These are phyloP conservation scores for Amiota minor DNA, from an alignment of 2,888 invertebrate species.

Conservation along the genomic window DNA sequence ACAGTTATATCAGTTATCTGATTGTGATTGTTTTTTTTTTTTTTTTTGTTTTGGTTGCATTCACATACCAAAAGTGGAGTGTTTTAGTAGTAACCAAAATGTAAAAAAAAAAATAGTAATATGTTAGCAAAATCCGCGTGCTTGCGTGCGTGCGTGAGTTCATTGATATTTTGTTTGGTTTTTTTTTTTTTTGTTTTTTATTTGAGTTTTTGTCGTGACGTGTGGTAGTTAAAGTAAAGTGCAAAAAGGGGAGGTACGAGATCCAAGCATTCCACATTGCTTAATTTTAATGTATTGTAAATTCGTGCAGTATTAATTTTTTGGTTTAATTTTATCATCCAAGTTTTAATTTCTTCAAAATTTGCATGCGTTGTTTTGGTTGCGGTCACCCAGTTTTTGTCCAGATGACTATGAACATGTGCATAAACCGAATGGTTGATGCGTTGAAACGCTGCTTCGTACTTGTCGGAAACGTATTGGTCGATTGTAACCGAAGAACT, in stretches of 20 bases:
- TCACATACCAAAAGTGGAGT: neutral
- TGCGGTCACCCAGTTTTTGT: constrained; percentile 34
- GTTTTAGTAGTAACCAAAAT: constrained; percentile 20
- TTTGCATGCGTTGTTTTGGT: constrained; percentile 35
- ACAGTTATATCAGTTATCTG: constrained; percentile 25
- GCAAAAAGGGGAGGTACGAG: constrained; percentile 43
- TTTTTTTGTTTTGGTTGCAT: constrained; percentile 31
- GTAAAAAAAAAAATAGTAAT: constrained; percentile 1
- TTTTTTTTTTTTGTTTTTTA: constrained; percentile 2
- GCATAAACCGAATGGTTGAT: constrained; percentile 72
- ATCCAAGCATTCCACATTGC: constrained; percentile 44
- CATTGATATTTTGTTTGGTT: constrained; percentile 9
- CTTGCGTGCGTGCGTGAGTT: constrained; percentile 26
- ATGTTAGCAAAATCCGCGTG: constrained; percentile 16
- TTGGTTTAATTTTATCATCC: constrained; percentile 32
- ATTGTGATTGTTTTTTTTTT: constrained; percentile 39
- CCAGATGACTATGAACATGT: constrained; percentile 73
- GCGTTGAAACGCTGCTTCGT: constrained; percentile 67
- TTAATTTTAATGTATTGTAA: constrained; percentile 1
- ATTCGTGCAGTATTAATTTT: constrained; percentile 9
- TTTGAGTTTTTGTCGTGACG: constrained; percentile 14
- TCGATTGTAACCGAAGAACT: constrained; percentile 19
- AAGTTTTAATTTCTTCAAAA: neutral
- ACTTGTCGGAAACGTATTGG: constrained; percentile 58
- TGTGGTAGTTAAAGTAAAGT: constrained; percentile 28